Evolutionary conservation across 2,113 vertebrate species (phyloP), one percentile per base, ranked within the genome.

Genomic region (Hepsetus odoe): DNA sequence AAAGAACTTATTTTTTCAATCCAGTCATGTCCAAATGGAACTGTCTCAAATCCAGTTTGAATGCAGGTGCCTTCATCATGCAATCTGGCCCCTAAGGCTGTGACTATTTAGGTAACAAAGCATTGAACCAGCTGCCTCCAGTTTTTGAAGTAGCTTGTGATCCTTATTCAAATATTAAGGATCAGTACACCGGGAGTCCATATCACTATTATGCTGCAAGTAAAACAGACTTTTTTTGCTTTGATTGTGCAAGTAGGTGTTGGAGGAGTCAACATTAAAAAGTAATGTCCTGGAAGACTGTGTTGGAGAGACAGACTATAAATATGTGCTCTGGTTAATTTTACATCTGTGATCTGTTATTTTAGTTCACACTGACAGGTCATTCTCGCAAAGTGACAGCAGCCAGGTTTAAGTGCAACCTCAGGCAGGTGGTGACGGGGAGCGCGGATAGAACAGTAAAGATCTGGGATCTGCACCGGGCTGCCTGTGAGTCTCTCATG

Each of bases 301-400:
- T 72, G 28, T 59, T 53, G 20, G 32, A 18, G 26, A 61, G 3
- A 30, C 13, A 16, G 14, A 3, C 28, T 28, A 30, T 33, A 20
- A 33, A 35, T n/a, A 9, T 35, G 32, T 35, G 30, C 44, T 22
- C 14, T 28, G 56, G 22, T 80, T 68, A 68, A 61, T 56, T 46
- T 7, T 3, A 67, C 38, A 26, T 53, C 11, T 72, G 22, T 46
- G n/a, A 42, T 30, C 26, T 61, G 51, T 77, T 65, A 55, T 71
- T 42, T 5, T 83, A 97, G 96, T 88, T 95, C 77, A 94, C 93
- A 1, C 87, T 97, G n/a, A 95, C 96, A 0, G 96, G 96, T 44
- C 96, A 97, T 86, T 91, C 89, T 3, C 92, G 94, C 82, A 97
- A 96, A 88, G 95, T 97, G 28, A 96, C 95, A 0, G 94, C 94